Evolutionary conservation across 2,797 vertebrate species (phyloP), one percentile per base, ranked within the genome.

Genomic region (Glossophaga mutica): DNA sequence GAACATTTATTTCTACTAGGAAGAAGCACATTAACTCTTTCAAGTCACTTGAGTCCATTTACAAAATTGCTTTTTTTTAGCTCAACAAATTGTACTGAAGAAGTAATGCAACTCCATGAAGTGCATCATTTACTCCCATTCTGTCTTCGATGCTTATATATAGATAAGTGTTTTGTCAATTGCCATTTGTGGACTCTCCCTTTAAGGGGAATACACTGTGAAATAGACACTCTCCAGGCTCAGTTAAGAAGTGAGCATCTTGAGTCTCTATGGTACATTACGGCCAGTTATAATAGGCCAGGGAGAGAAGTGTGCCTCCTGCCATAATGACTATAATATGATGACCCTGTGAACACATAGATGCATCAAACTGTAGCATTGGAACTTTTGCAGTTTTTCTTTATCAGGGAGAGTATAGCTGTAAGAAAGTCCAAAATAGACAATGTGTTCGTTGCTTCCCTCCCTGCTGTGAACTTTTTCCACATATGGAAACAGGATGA

Each of bases 161-260:
- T 94, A 96, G 96, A 97, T 96, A 97, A 97, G 96, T 94, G 94
- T 74, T 62, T 96, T 21, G 2, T 62, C 95, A 90, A 92, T 96
- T 96, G 97, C 94, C 94, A 68, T 93, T 96, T 93, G 95, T 93
- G 94, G 95, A 90, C 87, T 97, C 95, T 94, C 97, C 89, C 97
- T 97, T 97, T 97, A 97, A 98, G 91, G 89, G 95, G 96, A 97
- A 97, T 76, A 97, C 59, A 93, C 96, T 98, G 97, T 97, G 97
- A 98, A 98, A 97, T 97, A 97, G 97, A 97, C 96, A 94, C 94
- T 96, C 95, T 96, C 79, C 92, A 97, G 89, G 95, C 76, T 97
- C 95, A 96, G 96, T 97, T 79, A 98, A 96, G 96, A 97, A 97
- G 94, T 96, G 96, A 97, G 90, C 62, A 96, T 97, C 94, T 87